Conservation (phyloP, 2,797 vertebrate genomes). For the Bucorvus abyssinicus region DNA sequence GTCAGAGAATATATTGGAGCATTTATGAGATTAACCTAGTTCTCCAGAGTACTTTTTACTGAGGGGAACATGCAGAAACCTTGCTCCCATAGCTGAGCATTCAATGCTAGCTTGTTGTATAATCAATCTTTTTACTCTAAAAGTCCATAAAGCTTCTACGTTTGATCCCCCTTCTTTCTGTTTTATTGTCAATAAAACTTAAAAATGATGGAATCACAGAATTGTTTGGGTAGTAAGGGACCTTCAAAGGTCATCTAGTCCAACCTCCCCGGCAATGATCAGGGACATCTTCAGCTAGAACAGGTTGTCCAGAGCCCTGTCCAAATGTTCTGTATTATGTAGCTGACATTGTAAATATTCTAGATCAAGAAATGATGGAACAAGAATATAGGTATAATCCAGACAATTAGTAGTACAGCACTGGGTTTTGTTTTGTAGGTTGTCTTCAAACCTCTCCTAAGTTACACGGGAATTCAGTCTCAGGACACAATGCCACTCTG, state of each 20-base stretch:
- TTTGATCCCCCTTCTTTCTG: neutral
- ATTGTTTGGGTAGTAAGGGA: no score
- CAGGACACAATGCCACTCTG: conserved; percentile 92
- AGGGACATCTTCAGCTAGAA: no score
- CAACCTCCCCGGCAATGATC: no score
- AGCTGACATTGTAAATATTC: neutral
- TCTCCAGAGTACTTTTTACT: neutral
- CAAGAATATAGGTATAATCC: neutral
- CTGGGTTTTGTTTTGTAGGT: conserved; percentile 78
- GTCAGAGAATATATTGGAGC: neutral
- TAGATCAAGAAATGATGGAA: neutral
- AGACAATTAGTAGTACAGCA: neutral
- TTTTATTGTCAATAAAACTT: neutral
- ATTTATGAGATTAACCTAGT: neutral
- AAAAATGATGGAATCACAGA: neutral
- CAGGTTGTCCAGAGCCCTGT: no score
- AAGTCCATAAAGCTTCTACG: neutral
- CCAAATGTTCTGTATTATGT: neutral
- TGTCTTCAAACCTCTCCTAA: conserved; percentile 95
- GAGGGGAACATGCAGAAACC: neutral
- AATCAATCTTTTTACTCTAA: neutral
- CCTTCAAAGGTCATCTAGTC: no score
- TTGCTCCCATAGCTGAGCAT: neutral
- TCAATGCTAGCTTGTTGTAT: neutral
- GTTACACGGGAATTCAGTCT: conserved; percentile 92